Conservation (phyloP, 1,140 invertebrate species). For the Drosophila repletoides region DNA sequence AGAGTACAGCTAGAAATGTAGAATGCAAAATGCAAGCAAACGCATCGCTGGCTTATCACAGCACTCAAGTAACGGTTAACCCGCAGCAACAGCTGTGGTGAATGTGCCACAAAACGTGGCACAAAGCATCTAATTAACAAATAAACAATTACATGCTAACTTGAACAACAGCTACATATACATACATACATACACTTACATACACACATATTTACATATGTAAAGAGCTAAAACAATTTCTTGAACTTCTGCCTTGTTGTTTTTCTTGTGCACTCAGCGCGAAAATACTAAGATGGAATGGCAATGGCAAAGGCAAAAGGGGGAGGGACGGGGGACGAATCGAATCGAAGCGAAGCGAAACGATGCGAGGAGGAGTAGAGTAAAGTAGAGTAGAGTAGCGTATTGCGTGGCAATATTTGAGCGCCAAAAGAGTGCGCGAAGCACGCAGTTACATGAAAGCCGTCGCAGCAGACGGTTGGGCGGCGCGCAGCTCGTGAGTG, state of each 20-base stretch:
- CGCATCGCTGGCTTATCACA: neutral
- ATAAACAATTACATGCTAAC: neutral
- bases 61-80: neutral
- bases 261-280: neutral
- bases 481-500: conserved; percentile 29
- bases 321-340: neutral
- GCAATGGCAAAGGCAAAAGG: neutral
- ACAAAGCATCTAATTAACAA: conserved; percentile 3
- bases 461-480: conserved; percentile 53
- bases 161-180: neutral
- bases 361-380: neutral
- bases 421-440: conserved; percentile 49
- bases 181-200: neutral
- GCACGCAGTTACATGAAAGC: conserved; percentile 63
- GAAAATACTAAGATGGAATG: conserved; percentile 10
- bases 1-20: neutral
- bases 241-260: neutral
- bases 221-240: neutral
- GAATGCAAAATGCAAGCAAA: neutral
- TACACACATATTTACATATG: neutral
- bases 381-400: too few species aligned
- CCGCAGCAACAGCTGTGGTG: conserved; percentile 22
- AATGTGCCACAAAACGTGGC: conserved; percentile 7
- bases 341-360: neutral
- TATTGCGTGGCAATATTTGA: conserved; percentile 58